These are phyloP conservation scores for Hippasteria phrygiana DNA, from an alignment of 53 echinoderm and acorn worm species.

Conservation along the genomic window DNA sequence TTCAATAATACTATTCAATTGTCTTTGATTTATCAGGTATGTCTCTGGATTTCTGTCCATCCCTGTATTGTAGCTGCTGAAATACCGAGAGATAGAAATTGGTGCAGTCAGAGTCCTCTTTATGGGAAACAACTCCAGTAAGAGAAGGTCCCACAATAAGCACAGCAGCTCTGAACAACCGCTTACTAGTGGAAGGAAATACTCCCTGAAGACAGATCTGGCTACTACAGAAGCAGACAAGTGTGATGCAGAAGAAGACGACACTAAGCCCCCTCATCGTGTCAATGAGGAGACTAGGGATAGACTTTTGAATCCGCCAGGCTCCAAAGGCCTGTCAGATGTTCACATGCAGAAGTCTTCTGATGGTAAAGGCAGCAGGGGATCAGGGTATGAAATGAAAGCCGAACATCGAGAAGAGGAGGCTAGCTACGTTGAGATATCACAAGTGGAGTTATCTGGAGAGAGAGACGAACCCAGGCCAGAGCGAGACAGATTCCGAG, in stretches of 20 bases:
- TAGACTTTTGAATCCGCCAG: constrained; percentile 56
- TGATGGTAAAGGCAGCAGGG: constrained; percentile 50
- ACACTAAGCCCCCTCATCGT: constrained; percentile 50
- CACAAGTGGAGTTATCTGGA: constrained; percentile 52
- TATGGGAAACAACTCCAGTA: constrained; percentile 60
- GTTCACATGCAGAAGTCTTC: constrained; percentile 50
- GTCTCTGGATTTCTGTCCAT: too few relatives aligned
- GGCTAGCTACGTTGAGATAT: constrained; percentile 60
- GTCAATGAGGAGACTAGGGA: constrained; percentile 65
- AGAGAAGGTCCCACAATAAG: constrained; percentile 62
- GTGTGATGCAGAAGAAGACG: constrained; percentile 1
- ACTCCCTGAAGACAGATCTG: constrained; percentile 53
- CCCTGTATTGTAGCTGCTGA: constrained; percentile 7
- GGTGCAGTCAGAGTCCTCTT: neutral
- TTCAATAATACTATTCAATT: too few relatives aligned
- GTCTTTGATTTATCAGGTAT: too few relatives aligned
- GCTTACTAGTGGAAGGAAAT: constrained; percentile 43
- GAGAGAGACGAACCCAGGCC: constrained; percentile 50
- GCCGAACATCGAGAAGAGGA: constrained; percentile 59
- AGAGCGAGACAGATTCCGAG: constrained; percentile 54
- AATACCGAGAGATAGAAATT: neutral
- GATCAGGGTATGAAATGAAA: constrained; percentile 58
- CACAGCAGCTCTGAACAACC: constrained; percentile 28
- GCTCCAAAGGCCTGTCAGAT: constrained; percentile 29
- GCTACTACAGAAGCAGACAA: constrained; percentile 37